Conservation (phyloP, 2,113 vertebrate genomes). For the Saccopteryx bilineata region DNA sequence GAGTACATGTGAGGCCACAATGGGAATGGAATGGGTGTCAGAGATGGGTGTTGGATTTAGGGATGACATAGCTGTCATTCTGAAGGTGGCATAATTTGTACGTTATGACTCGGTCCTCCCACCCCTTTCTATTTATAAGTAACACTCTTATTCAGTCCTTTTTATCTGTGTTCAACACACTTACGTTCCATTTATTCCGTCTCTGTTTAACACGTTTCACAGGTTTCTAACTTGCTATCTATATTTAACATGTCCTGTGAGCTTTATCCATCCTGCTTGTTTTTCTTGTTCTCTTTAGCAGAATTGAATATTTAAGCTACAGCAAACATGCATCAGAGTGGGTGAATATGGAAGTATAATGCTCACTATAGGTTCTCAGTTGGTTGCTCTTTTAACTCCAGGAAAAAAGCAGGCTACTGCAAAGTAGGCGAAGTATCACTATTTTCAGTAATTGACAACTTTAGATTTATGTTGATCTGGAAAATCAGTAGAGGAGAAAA, state of each 20-base stretch:
- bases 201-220: conserved; percentile 37
- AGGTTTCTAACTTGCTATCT: conserved; percentile 54
- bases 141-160: background rate
- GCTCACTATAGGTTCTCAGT: background rate
- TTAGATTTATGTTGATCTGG: conserved; percentile 2
- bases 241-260: conserved; percentile 19
- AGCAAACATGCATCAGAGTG: background rate
- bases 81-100: background rate
- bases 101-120: background rate
- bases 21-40: background rate
- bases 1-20: background rate
- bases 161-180: background rate
- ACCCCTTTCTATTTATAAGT: background rate
- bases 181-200: background rate
- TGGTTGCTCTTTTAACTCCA: conserved; percentile 39
- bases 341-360: background rate
- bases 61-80: background rate
- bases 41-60: background rate
- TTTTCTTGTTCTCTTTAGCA: conserved; percentile 38
- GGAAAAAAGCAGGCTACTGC: background rate
- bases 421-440: conserved; percentile 35
- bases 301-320: background rate
- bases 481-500: conserved; percentile 52
- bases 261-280: background rate
- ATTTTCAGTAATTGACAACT: conserved; percentile 21